Conservation (phyloP, 1,140 invertebrate species). For the Acromyrmex heyeri region DNA sequence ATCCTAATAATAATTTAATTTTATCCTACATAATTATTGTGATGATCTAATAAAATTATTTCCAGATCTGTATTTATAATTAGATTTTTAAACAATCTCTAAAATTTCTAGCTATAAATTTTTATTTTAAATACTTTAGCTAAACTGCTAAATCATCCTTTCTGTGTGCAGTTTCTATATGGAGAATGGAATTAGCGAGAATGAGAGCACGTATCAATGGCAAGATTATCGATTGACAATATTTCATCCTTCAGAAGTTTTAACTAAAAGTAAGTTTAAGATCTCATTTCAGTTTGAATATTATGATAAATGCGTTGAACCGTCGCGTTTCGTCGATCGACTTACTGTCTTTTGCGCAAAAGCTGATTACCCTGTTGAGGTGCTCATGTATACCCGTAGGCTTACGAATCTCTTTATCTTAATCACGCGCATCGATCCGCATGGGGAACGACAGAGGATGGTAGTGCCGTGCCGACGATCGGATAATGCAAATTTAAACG, state of each 20-base stretch:
- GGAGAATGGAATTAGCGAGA: not conserved
- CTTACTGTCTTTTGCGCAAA: not conserved
- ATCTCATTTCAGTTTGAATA: conserved; percentile 7
- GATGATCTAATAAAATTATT: too few relatives aligned
- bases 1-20: too few relatives aligned
- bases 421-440: conserved; percentile 42
- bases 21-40: too few relatives aligned
- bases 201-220: not conserved
- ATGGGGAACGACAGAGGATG: not conserved
- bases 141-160: too few relatives aligned
- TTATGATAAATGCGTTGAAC: conserved; percentile 37
- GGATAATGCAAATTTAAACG: conserved; percentile 65
- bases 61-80: too few relatives aligned
- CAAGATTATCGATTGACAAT: conserved; percentile 22
- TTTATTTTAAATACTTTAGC: too few relatives aligned
- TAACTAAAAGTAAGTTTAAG: conserved; percentile 22
- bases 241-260: conserved; percentile 4
- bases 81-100: too few relatives aligned
- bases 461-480: conserved; percentile 42
- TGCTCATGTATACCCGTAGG: not conserved
- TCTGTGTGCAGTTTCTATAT: not conserved
- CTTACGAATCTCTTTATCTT: conserved; percentile 56
- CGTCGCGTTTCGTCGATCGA: conserved; percentile 10
- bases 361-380: conserved; percentile 24
- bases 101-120: too few relatives aligned